Evolutionary conservation across 2,888 invertebrate genomes (phyloP).

Genomic region (Chydorus sphaericus): DNA sequence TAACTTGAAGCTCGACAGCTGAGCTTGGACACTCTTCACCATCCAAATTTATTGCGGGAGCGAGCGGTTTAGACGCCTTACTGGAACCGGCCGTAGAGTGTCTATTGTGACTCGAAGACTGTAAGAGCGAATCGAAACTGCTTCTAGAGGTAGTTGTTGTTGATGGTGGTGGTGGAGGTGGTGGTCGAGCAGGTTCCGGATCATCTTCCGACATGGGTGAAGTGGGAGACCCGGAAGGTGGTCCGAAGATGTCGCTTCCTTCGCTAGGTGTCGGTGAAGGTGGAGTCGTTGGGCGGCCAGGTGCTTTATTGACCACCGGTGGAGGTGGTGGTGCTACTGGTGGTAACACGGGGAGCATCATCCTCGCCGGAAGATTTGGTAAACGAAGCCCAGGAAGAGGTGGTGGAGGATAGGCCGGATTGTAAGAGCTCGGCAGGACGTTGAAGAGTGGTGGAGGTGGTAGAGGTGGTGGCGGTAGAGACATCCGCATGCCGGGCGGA

Average conservation of each 20-base stretch:
- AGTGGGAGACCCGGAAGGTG: slow-evolving; percentile 9
- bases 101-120: neutral
- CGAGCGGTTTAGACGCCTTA: neutral
- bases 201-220: slow-evolving; percentile 4
- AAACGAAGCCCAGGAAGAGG: neutral
- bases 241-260: slow-evolving; percentile 14
- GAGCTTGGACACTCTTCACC: slow-evolving; percentile 81
- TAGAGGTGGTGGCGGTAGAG: slow-evolving; percentile 13
- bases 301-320: slow-evolving; percentile 8
- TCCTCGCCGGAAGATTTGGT: neutral
- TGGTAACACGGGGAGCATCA: neutral
- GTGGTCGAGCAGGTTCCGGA: neutral
- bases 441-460: slow-evolving; percentile 1
- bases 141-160: neutral
- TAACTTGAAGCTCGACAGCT: slow-evolving; percentile 84
- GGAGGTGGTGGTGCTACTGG: neutral
- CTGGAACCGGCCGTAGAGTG: neutral
- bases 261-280: slow-evolving; percentile 21
- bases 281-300: slow-evolving; percentile 28
- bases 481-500: neutral
- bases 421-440: neutral
- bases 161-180: slow-evolving; percentile 17
- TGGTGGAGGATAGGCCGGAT: neutral
- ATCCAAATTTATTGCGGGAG: slow-evolving; percentile 34
- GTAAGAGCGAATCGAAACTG: neutral